Base-by-base conservation (phyloP, 53 echinoderm and acorn worm species). In the Holothuria leucospilota region DNA sequence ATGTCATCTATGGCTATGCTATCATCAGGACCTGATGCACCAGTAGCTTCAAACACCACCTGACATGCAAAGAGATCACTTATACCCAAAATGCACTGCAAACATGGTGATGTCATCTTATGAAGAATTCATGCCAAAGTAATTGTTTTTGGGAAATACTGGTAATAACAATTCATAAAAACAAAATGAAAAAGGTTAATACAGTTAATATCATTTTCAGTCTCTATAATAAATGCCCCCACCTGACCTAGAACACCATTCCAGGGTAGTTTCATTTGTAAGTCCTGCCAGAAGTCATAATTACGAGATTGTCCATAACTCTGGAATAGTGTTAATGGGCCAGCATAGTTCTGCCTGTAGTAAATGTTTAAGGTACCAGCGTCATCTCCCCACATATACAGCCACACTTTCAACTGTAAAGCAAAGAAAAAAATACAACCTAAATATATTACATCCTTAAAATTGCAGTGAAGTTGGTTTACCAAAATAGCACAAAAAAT, bases 1-100 rank as follows among this genome's bases (percentile, higher is more conserved):
- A 91, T 90, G 62, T 96, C 96, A 68, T 96, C 96, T 23, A 96
- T 89, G 20, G 96, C 92, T 5, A 96, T 94, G 73, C 93, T 90
- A 2, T 93, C 93, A 28, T 86, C 63, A n/a, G 83, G 72, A 26
- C 96, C 96, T n/a, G 53, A 30, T n/a, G 77, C 86, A 10, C 66
- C 79, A 18, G 85, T 34, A 34, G 34, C 34, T 34, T 34, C 34
- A 34, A 34, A 34, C 34, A 34, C 34, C 34, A 34, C 34, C 34
- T 84, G 1, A 88, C 93, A 73, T 95, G 93, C 51, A 93, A 88
- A 34, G 34, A 34, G 34, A 34, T 2, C 34, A 34, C 34, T 34
- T 34, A 3, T 34, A 1, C 3, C 34, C 34, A 1, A 2, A 34
- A 34, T 34, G 34, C 34, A 2, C 3, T 34, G 34, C 3, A 34